Percentiles rank a stretch among this genome's conserved stretches.
Evolutionary conservation across 2,888 invertebrate species (phyloP).

Genomic region (Machimus atricapillus): DNA sequence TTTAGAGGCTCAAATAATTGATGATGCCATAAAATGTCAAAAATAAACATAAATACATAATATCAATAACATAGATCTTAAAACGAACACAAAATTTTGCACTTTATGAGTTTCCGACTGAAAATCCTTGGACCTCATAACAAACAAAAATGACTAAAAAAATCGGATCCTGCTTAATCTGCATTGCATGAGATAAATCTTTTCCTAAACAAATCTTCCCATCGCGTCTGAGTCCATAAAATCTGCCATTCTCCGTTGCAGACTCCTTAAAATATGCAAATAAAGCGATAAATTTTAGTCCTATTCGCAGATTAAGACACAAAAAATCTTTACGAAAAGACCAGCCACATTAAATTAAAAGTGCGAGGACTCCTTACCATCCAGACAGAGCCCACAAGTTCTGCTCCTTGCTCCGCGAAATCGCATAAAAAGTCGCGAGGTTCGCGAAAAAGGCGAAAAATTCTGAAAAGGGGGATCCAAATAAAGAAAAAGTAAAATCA

Average conservation of each 20-base stretch:
- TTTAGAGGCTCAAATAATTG: no score
- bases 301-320: conserved; percentile 44
- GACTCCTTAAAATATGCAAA: conserved; percentile 62
- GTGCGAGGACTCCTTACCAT: conserved; percentile 32
- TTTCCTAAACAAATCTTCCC: conserved; percentile 28
- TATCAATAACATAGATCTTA: no score
- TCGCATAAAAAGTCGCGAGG: neutral
- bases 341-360: conserved; percentile 39
- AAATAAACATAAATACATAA: no score
- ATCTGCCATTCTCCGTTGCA: conserved; percentile 8
- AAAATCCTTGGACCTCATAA: neutral
- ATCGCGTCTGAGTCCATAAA: conserved; percentile 31
- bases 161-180: neutral
- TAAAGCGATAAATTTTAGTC: conserved; percentile 61
- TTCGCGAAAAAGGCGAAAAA: neutral
- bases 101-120: neutral
- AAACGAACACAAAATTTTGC: neutral
- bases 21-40: no score
- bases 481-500: neutral
- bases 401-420: neutral
- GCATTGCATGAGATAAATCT: conserved; percentile 17
- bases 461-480: neutral
- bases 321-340: conserved; percentile 43
- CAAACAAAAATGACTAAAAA: neutral
- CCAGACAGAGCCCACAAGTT: neutral